A percentile compares a stretch with the other conserved stretches of the same genome.
Evolutionary conservation across 2,113 vertebrate species (phyloP).

Genomic region (Microcebus ravelobensis): DNA sequence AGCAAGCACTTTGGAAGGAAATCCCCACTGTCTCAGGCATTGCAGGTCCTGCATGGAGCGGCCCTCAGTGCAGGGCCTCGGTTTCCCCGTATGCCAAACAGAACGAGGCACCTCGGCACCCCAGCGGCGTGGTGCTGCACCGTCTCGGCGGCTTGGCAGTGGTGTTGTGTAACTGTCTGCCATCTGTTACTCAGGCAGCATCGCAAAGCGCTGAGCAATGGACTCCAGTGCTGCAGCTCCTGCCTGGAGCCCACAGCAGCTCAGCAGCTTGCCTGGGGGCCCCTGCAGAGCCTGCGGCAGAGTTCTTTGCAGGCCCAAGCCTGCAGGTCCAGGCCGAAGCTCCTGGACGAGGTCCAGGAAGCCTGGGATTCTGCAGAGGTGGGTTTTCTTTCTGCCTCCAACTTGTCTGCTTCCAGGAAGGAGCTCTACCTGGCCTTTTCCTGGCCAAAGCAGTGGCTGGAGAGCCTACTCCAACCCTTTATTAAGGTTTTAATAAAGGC

Average conservation of each 20-base stretch:
- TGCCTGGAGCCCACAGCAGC: constrained; percentile 45
- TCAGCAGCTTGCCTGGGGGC: constrained; percentile 38
- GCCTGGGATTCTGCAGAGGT: background rate
- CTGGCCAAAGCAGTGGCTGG: background rate
- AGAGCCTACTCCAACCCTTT: background rate
- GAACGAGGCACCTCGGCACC: background rate
- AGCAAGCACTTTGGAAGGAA: background rate
- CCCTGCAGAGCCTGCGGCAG: constrained; percentile 39
- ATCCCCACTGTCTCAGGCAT: background rate
- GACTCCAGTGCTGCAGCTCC: constrained; percentile 40
- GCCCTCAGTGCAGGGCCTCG: background rate
- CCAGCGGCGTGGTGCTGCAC: constrained; percentile 9
- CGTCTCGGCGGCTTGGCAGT: constrained; percentile 45
- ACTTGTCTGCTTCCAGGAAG: background rate
- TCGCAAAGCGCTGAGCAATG: constrained; percentile 72
- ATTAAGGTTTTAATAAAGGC: background rate
- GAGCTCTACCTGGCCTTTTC: background rate
- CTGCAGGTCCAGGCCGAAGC: background rate
- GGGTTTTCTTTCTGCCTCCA: background rate
- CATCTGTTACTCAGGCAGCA: constrained; percentile 75
- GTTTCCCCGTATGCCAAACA: background rate
- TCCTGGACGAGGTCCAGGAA: background rate
- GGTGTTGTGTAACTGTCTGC: constrained; percentile 77
- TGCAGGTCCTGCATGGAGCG: background rate
- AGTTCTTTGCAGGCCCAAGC: background rate